phyloP scores from a whole-genome alignment of 2,888 invertebrate species.

The Tromatobia lineatoria region DNA sequence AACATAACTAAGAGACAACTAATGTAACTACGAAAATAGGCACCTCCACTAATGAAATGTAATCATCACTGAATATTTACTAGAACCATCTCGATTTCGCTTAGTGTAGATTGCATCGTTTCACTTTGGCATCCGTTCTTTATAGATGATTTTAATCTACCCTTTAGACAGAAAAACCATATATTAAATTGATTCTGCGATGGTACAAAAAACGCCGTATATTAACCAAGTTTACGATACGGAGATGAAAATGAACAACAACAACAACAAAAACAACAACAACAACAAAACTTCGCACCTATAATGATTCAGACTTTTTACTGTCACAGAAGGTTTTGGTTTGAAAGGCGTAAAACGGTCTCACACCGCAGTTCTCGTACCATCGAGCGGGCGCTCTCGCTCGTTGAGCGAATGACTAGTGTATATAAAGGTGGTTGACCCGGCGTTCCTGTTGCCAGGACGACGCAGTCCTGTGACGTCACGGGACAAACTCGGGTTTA shows the following conservation, averaged over 20 bases:
- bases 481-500: constrained; percentile 84
- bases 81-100: too few species aligned
- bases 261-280: neutral
- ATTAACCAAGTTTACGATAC: too few species aligned
- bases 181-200: too few species aligned
- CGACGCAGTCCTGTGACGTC: constrained; percentile 83
- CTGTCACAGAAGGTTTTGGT: constrained; percentile 21
- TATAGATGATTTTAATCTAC: too few species aligned
- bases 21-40: too few species aligned
- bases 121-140: too few species aligned
- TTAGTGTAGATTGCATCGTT: too few species aligned
- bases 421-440: constrained; percentile 80
- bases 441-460: constrained; percentile 83
- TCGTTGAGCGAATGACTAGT: constrained; percentile 33
- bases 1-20: too few species aligned
- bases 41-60: too few species aligned
- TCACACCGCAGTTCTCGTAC: constrained; percentile 8
- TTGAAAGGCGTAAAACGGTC: constrained; percentile 24
- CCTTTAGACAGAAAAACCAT: too few species aligned
- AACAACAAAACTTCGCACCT: neutral
- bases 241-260: neutral
- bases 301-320: neutral
- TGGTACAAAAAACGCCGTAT: too few species aligned
- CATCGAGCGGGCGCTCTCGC: constrained; percentile 28
- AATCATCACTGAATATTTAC: too few species aligned